Evolutionary conservation across 2,113 vertebrate species (phyloP).

Genomic region (Tringa solitaria): DNA sequence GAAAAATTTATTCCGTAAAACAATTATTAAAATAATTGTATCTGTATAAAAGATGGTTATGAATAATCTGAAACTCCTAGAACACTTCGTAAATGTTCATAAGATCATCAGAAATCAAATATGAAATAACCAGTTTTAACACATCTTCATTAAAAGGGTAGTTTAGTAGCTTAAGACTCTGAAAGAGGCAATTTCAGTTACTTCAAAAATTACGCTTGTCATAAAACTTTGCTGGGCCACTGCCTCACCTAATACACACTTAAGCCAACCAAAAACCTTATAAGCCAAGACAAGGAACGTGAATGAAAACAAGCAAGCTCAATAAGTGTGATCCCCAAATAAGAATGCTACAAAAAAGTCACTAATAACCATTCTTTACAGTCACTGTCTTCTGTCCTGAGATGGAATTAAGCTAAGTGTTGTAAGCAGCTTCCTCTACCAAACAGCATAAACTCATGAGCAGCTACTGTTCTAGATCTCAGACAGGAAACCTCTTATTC

Average conservation of each 20-base stretch:
- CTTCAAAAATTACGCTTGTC: not conserved
- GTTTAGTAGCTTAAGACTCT: not conserved
- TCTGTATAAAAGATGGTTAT: not conserved
- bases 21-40: not conserved
- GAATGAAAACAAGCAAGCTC: not conserved
- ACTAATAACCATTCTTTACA: not conserved
- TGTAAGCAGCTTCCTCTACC: not conserved
- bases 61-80: not conserved
- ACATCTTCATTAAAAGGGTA: not conserved
- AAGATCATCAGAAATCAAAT: not conserved
- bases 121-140: not conserved
- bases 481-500: not conserved
- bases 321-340: not conserved
- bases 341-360: not conserved
- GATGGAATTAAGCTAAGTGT: not conserved
- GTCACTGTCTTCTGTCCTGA: not conserved
- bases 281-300: not conserved
- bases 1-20: not conserved
- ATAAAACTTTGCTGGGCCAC: not conserved
- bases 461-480: not conserved
- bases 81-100: not conserved
- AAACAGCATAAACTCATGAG: not conserved
- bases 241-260: not conserved
- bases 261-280: not conserved
- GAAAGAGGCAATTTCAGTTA: not conserved